These are phyloP conservation scores for Harpalus rubripes DNA, from an alignment of 2,888 invertebrate species.

Conservation along the genomic window DNA sequence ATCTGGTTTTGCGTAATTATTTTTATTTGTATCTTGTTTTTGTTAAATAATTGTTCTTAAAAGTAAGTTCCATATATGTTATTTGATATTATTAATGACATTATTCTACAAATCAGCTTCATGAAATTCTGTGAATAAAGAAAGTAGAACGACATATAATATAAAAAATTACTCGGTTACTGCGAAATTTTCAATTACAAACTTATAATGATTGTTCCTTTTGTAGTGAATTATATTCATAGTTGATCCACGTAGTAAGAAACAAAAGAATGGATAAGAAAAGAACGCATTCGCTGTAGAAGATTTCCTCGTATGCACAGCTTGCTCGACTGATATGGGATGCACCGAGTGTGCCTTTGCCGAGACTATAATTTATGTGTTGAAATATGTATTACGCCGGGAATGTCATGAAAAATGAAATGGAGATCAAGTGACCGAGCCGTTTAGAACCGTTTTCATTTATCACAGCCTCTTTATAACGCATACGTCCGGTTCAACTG, in stretches of 20 bases:
- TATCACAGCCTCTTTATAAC: slow-evolving; percentile 56
- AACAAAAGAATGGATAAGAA: background rate
- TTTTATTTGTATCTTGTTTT: too few species aligned
- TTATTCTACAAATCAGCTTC: too few species aligned
- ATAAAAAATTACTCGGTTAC: too few species aligned
- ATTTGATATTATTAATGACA: too few species aligned
- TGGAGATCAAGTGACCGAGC: slow-evolving; percentile 64
- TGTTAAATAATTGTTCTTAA: too few species aligned
- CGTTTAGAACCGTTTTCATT: slow-evolving; percentile 62
- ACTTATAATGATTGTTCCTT: too few species aligned
- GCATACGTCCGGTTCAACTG: background rate
- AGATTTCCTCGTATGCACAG: background rate
- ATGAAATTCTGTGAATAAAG: too few species aligned
- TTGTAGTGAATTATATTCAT: background rate
- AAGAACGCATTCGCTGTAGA: background rate
- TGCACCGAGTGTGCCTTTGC: slow-evolving; percentile 8
- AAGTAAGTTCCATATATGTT: too few species aligned
- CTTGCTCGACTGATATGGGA: slow-evolving; percentile 8
- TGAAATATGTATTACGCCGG: slow-evolving; percentile 62
- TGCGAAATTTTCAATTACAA: too few species aligned
- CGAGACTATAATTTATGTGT: slow-evolving; percentile 57
- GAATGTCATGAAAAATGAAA: slow-evolving; percentile 65
- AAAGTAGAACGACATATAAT: too few species aligned
- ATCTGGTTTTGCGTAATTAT: too few species aligned
- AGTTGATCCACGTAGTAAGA: too few species aligned